Evolutionary conservation across 2,888 invertebrate genomes (phyloP).

Genomic region (Microctonus brassicae): DNA sequence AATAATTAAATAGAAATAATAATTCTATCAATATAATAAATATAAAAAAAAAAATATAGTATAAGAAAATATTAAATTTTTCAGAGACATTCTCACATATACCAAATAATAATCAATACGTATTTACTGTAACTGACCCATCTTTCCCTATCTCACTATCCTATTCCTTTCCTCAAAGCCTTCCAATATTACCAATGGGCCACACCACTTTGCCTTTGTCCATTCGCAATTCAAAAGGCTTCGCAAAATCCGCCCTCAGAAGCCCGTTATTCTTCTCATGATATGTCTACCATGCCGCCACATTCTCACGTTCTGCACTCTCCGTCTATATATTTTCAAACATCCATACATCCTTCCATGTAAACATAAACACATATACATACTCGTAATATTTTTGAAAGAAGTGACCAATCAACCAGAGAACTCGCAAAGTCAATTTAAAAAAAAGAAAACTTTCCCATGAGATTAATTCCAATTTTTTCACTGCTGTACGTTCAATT

Average conservation of each 20-base stretch:
- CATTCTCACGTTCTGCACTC: conserved; percentile 41
- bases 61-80: too few relatives aligned
- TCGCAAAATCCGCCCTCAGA: conserved; percentile 47
- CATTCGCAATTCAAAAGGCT: conserved; percentile 49
- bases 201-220: conserved; percentile 39
- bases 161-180: not conserved
- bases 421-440: not conserved
- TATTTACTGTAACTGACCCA: not conserved
- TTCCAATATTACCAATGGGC: not conserved
- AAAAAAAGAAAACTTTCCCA: conserved; percentile 12
- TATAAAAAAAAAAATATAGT: too few relatives aligned
- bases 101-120: too few relatives aligned
- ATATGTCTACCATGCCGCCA: conserved; percentile 29
- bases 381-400: conserved; percentile 21
- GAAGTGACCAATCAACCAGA: conserved; percentile 30
- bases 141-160: not conserved
- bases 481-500: not conserved
- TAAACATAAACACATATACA: conserved; percentile 10
- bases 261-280: conserved; percentile 34
- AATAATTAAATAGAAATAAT: too few relatives aligned
- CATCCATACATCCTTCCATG: too few relatives aligned
- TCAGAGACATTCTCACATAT: too few relatives aligned
- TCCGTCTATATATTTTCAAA: conserved; percentile 39
- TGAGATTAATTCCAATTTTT: not conserved
- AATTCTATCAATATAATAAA: too few relatives aligned